These are phyloP conservation scores for Drosophila differens DNA, from an alignment of 2,888 invertebrate species.

Conservation along the genomic window DNA sequence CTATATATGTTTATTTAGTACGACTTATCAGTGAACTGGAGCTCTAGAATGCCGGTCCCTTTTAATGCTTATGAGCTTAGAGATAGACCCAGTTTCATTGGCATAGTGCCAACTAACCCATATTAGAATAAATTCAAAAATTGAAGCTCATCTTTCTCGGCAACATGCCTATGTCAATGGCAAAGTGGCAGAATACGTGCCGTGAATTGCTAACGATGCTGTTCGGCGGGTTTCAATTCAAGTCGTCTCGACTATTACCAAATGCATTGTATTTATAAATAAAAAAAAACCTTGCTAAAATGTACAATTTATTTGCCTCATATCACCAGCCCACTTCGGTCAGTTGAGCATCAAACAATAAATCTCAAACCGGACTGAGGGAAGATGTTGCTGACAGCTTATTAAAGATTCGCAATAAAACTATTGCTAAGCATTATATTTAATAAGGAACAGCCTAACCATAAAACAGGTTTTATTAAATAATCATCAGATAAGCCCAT, in stretches of 20 bases:
- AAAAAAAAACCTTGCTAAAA: slow-evolving; percentile 23
- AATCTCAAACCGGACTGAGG: slow-evolving; percentile 37
- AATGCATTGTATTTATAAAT: slow-evolving; percentile 37
- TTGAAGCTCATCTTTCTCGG: slow-evolving; percentile 10
- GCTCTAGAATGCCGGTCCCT: slow-evolving; percentile 66
- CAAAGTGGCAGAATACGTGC: slow-evolving; percentile 51
- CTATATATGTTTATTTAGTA: neutral
- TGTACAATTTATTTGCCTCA: slow-evolving; percentile 51
- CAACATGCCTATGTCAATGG: slow-evolving; percentile 13
- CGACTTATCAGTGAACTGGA: slow-evolving; percentile 37
- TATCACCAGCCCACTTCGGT: slow-evolving; percentile 22
- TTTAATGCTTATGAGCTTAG: slow-evolving; percentile 61
- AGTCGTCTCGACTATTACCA: slow-evolving; percentile 41
- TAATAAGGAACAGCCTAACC: neutral
- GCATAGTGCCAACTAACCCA: slow-evolving; percentile 4
- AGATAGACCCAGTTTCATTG: slow-evolving; percentile 44
- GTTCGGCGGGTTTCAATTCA: slow-evolving; percentile 66
- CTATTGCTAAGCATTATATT: neutral
- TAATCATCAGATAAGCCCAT: neutral
- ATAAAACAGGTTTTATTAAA: neutral
- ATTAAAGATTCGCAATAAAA: neutral
- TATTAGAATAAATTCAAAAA: slow-evolving; percentile 13
- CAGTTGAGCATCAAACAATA: slow-evolving; percentile 33
- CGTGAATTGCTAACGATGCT: slow-evolving; percentile 68
- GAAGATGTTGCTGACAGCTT: neutral